A percentile compares a stretch with the other conserved stretches of the same genome.
Conservation (phyloP, 2,888 invertebrate species). For the Diachrysia chrysitis region DNA sequence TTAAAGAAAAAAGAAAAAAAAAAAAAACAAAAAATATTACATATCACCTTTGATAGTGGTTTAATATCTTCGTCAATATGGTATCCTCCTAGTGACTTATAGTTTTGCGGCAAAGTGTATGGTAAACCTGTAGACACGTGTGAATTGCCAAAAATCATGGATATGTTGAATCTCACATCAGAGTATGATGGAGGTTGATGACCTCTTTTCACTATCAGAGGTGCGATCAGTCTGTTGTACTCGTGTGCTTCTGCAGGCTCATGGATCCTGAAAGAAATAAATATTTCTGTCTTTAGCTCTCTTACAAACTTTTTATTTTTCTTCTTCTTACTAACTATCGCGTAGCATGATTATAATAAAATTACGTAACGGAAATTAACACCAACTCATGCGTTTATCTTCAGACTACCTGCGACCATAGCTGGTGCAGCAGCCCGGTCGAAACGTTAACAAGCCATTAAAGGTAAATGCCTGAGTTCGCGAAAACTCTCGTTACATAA, state of each 20-base stretch:
- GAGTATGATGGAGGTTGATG: slow-evolving; percentile 47
- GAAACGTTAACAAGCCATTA: no score
- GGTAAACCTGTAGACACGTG: slow-evolving; percentile 61
- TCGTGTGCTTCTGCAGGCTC: slow-evolving; percentile 23
- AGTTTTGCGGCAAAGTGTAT: slow-evolving; percentile 62
- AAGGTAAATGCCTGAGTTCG: no score
- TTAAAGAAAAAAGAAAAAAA: no score
- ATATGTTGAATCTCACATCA: slow-evolving; percentile 58
- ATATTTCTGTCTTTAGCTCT: no score
- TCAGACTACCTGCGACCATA: no score
- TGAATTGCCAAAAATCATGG: slow-evolving; percentile 65
- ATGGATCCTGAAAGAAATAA: slow-evolving; percentile 32
- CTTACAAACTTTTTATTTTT: no score
- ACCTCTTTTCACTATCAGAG: slow-evolving; percentile 53
- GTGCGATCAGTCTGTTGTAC: slow-evolving; percentile 51
- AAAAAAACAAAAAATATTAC: slow-evolving; percentile 17
- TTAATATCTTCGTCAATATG: slow-evolving; percentile 60
- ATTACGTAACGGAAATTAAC: no score
- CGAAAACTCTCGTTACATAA: no score
- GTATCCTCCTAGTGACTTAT: slow-evolving; percentile 64
- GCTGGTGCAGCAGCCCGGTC: no score
- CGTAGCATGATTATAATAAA: no score
- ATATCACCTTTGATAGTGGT: slow-evolving; percentile 67
- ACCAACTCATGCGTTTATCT: no score
- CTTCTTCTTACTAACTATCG: no score